Percentiles rank a stretch among this genome's conserved stretches.
Evolutionary conservation across 2,113 vertebrate species (phyloP).

Genomic region (Athene noctua): DNA sequence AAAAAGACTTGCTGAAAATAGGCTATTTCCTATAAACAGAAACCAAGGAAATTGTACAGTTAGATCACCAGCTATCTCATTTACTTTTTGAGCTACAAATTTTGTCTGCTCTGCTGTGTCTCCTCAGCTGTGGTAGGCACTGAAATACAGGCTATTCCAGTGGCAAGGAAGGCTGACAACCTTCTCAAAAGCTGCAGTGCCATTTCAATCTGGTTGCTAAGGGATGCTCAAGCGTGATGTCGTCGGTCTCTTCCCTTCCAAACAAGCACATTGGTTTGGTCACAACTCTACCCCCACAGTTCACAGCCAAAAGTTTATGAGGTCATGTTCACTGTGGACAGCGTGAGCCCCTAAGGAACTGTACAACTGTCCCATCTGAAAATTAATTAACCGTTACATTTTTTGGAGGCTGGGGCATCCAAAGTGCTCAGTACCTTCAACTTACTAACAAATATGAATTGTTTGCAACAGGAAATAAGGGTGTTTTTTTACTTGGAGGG

Average conservation of each 20-base stretch:
- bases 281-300: constrained; percentile 7
- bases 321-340: neutral
- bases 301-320: constrained; percentile 28
- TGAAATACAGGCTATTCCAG: neutral
- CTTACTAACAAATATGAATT: neutral
- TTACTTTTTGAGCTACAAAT: neutral
- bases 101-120: neutral
- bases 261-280: constrained; percentile 19
- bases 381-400: neutral
- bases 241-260: neutral
- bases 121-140: neutral
- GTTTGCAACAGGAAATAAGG: neutral
- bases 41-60: neutral
- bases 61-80: neutral
- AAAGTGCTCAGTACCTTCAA: neutral
- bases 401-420: neutral
- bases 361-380: neutral
- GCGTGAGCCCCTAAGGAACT: neutral
- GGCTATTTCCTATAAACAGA: neutral
- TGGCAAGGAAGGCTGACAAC: neutral
- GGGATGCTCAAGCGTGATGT: constrained; percentile 36
- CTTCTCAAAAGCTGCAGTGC: neutral
- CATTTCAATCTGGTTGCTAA: neutral
- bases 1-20: neutral
- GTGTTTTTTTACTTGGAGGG: neutral